phyloP scores from a whole-genome alignment of 2,113 vertebrate genomes.

The Pelusios castaneus region DNA sequence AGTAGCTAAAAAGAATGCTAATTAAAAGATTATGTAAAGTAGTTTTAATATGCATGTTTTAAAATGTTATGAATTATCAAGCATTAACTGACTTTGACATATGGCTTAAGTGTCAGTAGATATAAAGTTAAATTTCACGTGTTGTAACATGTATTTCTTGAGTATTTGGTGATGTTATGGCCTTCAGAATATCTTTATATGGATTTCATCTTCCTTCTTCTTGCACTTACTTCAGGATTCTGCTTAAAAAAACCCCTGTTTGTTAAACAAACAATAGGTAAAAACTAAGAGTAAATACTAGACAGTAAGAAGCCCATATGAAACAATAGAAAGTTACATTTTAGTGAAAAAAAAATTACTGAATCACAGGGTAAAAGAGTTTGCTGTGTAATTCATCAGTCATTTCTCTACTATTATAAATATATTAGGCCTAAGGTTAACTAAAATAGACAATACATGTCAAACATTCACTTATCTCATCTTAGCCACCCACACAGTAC shows the following conservation, averaged over 20 bases:
- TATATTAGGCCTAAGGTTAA: neutral
- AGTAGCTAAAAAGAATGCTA: neutral
- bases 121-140: neutral
- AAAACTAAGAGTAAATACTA: neutral
- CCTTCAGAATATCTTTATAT: neutral
- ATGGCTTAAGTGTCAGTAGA: neutral
- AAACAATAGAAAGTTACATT: neutral
- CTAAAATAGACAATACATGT: neutral
- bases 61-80: neutral
- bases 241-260: neutral
- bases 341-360: neutral
- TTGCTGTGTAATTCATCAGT: neutral
- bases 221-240: neutral
- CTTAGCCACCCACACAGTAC: neutral
- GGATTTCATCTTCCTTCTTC: neutral
- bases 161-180: neutral
- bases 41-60: neutral
- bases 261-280: neutral
- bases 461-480: neutral
- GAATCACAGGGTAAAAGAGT: neutral
- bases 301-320: neutral
- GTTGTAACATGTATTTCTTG: neutral
- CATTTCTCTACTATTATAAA: neutral
- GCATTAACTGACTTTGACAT: neutral
- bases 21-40: slow-evolving; percentile 43